phyloP scores from a whole-genome alignment of 2,888 invertebrate genomes.

The Capitulum mitella region DNA sequence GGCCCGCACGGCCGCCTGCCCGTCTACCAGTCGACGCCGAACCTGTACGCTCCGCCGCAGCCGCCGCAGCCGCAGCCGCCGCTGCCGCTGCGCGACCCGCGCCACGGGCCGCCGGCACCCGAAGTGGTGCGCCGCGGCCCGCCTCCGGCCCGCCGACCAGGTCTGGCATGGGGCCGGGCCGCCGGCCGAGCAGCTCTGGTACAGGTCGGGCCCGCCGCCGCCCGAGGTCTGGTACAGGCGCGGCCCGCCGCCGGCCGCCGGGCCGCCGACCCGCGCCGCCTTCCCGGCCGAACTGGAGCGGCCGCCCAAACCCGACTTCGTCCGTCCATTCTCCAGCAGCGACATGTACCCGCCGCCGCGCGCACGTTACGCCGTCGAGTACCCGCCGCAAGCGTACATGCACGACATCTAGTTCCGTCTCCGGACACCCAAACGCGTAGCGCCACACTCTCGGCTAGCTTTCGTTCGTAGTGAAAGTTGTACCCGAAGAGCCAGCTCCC shows the following conservation, averaged over 20 bases:
- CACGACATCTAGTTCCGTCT: not conserved
- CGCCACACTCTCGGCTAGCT: not conserved
- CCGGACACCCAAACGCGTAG: not conserved
- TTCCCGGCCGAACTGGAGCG: not conserved
- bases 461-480: not conserved
- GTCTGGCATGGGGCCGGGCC: not conserved
- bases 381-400: not conserved
- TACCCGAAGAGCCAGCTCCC: not conserved
- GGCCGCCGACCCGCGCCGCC: not conserved
- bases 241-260: not conserved
- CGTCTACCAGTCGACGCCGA: not conserved
- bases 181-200: not conserved
- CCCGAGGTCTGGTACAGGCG: not conserved
- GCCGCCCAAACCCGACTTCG: not conserved
- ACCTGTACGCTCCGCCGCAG: not conserved
- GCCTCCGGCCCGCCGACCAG: not conserved
- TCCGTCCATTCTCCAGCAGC: not conserved
- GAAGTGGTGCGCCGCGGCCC: too few relatives aligned
- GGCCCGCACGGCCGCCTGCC: not conserved
- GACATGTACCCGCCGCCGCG: not conserved
- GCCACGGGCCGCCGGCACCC: not conserved
- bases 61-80: not conserved
- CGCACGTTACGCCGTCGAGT: not conserved
- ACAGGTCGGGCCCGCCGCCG: not conserved
- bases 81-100: not conserved